These are phyloP conservation scores for Dasypus novemcinctus DNA, from an alignment of 2,113 vertebrate genomes.

Conservation along the genomic window DNA sequence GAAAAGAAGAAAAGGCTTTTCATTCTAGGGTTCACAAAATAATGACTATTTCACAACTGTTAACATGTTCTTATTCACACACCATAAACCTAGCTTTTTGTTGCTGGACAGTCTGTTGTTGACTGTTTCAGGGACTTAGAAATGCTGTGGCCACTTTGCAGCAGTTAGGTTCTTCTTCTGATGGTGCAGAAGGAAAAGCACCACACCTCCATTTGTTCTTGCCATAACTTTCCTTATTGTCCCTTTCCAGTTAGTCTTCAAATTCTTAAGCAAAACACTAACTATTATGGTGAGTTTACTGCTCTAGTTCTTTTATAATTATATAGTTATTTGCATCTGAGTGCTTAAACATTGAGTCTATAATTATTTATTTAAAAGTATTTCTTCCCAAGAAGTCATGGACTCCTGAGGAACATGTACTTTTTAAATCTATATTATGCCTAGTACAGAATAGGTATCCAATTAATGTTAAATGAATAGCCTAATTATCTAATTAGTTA, in stretches of 20 bases:
- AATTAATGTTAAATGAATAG: constrained; percentile 49
- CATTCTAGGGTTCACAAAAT: background rate
- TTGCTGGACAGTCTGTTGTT: background rate
- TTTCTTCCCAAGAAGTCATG: background rate
- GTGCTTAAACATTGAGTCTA: background rate
- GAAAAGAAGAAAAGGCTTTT: background rate
- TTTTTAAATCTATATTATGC: background rate
- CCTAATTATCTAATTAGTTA: constrained; percentile 46
- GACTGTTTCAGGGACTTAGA: background rate
- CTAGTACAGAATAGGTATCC: background rate
- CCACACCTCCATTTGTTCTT: background rate
- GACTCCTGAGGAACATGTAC: background rate
- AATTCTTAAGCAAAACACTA: background rate
- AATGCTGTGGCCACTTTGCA: background rate
- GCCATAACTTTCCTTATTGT: background rate
- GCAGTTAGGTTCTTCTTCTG: background rate
- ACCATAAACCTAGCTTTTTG: background rate
- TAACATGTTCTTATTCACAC: background rate
- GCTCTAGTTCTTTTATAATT: background rate
- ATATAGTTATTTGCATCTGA: background rate
- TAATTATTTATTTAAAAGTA: background rate
- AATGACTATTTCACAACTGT: background rate
- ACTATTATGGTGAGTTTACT: background rate
- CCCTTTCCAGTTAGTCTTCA: background rate
- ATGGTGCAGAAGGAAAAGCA: background rate